Evolutionary conservation across 1,140 invertebrate species (phyloP).

Genomic region (Galleria mellonella): DNA sequence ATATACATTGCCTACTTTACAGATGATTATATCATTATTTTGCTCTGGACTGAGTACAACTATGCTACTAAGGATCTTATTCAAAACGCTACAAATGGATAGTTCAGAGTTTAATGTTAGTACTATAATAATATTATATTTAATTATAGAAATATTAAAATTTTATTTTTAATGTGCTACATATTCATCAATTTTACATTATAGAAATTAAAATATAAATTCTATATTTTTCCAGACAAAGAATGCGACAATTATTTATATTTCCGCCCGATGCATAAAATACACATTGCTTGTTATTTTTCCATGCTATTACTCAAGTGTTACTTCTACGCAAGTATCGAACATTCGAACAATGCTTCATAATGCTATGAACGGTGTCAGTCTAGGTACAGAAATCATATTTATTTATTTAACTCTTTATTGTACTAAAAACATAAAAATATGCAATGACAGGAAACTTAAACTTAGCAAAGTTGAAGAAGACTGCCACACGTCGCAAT

Average conservation of each 20-base stretch:
- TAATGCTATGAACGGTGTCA: constrained; percentile 24
- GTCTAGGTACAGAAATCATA: constrained; percentile 30
- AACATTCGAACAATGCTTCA: constrained; percentile 25
- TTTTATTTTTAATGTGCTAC: too few species aligned
- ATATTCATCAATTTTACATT: too few species aligned
- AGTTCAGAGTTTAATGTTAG: constrained; percentile 7
- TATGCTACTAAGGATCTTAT: constrained; percentile 24
- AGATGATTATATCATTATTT: constrained; percentile 30
- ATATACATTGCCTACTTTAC: constrained; percentile 5
- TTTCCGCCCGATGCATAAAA: constrained; percentile 21
- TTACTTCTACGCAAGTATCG: constrained; percentile 22
- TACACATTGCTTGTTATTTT: constrained; percentile 24
- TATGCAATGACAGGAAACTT: too few species aligned
- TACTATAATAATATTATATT: not conserved
- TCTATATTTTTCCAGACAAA: constrained; percentile 13
- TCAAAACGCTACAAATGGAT: constrained; percentile 18
- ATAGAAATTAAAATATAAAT: too few species aligned
- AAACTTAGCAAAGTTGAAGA: too few species aligned
- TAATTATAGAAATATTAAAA: too few species aligned
- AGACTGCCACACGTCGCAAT: too few species aligned
- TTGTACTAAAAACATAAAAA: too few species aligned
- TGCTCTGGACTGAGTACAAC: constrained; percentile 28
- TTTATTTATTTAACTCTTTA: too few species aligned
- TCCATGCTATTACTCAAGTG: constrained; percentile 30
- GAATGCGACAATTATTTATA: constrained; percentile 15